Evolutionary conservation across 2,113 vertebrate genomes (phyloP).

Genomic region (Pimephales promelas): DNA sequence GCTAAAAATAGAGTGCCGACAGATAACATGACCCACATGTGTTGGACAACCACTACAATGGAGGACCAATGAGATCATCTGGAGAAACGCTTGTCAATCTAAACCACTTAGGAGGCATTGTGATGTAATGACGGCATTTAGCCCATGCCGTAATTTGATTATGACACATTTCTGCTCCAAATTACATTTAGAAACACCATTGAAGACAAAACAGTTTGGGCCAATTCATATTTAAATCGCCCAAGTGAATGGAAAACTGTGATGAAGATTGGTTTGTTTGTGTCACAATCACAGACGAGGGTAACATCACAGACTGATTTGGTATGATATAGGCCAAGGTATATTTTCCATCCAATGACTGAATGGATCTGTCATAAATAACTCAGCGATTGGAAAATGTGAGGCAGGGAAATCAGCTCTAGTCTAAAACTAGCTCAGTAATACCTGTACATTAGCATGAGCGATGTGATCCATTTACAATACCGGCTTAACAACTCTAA

Average conservation of each 20-base stretch:
- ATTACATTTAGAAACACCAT: background rate
- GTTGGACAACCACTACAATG: background rate
- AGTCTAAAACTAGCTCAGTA: background rate
- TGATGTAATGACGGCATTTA: slow-evolving; percentile 45
- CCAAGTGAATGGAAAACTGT: background rate
- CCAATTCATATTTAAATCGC: slow-evolving; percentile 42
- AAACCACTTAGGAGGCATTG: slow-evolving; percentile 39
- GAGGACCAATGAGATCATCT: background rate
- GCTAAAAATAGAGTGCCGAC: slow-evolving; percentile 30
- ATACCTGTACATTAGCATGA: background rate
- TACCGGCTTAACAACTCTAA: background rate
- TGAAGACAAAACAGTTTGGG: background rate
- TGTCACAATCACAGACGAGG: background rate
- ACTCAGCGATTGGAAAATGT: background rate
- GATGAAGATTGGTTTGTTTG: background rate
- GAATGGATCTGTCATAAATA: background rate
- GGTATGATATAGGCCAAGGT: too few relatives aligned
- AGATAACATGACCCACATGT: slow-evolving; percentile 4
- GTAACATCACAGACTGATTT: background rate
- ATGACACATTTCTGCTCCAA: background rate
- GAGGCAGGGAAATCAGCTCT: background rate
- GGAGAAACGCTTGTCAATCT: slow-evolving; percentile 10
- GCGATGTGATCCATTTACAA: background rate
- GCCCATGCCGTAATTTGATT: slow-evolving; percentile 31
- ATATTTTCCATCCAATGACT: background rate